Evolutionary conservation across 2,113 vertebrate genomes (phyloP).

Genomic region (Nerophis ophidion): DNA sequence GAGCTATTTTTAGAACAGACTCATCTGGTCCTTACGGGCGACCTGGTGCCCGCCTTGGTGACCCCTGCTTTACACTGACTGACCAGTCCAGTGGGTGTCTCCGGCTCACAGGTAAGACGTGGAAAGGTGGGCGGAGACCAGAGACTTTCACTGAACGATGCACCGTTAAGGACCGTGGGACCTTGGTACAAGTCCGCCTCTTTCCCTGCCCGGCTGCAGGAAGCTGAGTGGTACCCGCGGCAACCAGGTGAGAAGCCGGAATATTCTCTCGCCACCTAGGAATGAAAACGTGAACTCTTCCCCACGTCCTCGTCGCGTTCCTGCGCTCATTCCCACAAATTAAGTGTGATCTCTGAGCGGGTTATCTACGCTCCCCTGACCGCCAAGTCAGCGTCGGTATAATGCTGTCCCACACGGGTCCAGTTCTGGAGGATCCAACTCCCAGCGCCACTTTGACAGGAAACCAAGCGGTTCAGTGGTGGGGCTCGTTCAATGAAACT

Average conservation of each 20-base stretch:
- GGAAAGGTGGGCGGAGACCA: no score
- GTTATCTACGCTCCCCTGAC: slow-evolving; percentile 2
- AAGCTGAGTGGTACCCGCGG: neutral
- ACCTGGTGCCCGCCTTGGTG: no score
- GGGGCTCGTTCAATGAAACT: slow-evolving; percentile 3
- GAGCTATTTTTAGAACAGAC: no score
- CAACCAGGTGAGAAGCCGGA: slow-evolving; percentile 2
- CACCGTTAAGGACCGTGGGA: no score
- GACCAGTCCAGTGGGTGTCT: neutral
- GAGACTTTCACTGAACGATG: no score
- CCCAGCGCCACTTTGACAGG: slow-evolving; percentile 4
- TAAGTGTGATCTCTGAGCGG: slow-evolving; percentile 27
- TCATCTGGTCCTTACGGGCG: no score
- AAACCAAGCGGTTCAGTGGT: slow-evolving; percentile 14
- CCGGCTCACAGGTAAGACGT: neutral
- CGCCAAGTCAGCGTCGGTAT: slow-evolving; percentile 16
- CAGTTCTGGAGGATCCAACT: slow-evolving; percentile 19
- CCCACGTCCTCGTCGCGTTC: slow-evolving; percentile 6
- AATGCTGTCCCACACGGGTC: slow-evolving; percentile 17
- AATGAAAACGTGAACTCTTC: slow-evolving; percentile 30
- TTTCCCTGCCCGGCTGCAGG: neutral
- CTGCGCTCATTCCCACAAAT: slow-evolving; percentile 21
- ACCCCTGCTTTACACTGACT: no score
- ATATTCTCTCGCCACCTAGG: slow-evolving; percentile 17
- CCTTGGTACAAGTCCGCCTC: no score